These are phyloP conservation scores for Drosophila colorata DNA, from an alignment of 2,888 invertebrate genomes.

Conservation along the genomic window DNA sequence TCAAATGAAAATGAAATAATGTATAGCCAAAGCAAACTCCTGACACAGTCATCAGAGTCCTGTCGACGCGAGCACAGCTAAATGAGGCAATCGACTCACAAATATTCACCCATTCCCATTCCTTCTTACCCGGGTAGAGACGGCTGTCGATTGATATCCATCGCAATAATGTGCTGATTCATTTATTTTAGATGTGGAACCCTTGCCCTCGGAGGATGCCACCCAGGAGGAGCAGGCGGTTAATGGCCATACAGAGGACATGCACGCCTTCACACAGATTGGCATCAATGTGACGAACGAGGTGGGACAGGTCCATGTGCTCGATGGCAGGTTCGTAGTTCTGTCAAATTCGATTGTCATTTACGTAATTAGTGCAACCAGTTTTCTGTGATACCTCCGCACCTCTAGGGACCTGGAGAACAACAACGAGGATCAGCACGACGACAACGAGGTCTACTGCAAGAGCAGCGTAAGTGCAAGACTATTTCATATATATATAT, in stretches of 20 bases:
- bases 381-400: conserved; percentile 75
- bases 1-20: conserved; percentile 56
- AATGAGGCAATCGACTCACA: conserved; percentile 55
- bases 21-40: conserved; percentile 16
- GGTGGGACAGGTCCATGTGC: conserved; percentile 82
- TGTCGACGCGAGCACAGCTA: conserved; percentile 32
- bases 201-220: conserved; percentile 82
- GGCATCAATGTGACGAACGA: conserved; percentile 85
- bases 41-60: conserved; percentile 44
- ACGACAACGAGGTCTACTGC: conserved; percentile 75
- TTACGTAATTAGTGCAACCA: conserved; percentile 82
- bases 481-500: no score
- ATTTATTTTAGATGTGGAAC: conserved; percentile 77
- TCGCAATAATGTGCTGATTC: neutral
- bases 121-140: conserved; percentile 11
- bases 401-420: conserved; percentile 79
- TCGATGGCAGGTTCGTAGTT: conserved; percentile 83
- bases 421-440: conserved; percentile 83
- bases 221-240: conserved; percentile 49
- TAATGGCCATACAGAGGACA: conserved; percentile 61
- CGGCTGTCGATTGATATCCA: conserved; percentile 12
- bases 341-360: conserved; percentile 60
- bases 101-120: conserved; percentile 53
- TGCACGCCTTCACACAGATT: conserved; percentile 76
- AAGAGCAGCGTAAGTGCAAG: conserved; percentile 64